Percentiles rank a stretch among this genome's conserved stretches.
phyloP scores from a whole-genome alignment of 2,888 invertebrate genomes.

The Sminthurides aquaticus region DNA sequence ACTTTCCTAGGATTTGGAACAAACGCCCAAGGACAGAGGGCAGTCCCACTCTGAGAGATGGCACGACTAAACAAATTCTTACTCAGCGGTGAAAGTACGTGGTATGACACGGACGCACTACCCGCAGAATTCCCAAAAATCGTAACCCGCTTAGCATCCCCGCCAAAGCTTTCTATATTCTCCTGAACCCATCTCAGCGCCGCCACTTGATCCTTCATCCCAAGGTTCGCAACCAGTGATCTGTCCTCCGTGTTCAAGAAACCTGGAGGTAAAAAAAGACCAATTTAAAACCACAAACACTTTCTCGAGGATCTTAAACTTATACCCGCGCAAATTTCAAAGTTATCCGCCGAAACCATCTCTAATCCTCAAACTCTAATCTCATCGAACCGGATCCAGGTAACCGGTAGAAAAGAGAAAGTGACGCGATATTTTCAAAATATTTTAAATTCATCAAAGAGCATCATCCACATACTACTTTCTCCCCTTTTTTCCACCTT shows the following conservation, averaged over 20 bases:
- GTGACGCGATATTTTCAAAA: no score
- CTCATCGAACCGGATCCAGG: no score
- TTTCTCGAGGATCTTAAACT: not conserved
- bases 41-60: slow-evolving; percentile 34
- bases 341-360: no score
- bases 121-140: slow-evolving; percentile 33
- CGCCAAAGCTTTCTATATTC: slow-evolving; percentile 30
- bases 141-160: slow-evolving; percentile 25
- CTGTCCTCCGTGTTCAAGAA: slow-evolving; percentile 30
- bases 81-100: slow-evolving; percentile 34
- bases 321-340: not conserved
- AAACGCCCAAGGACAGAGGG: slow-evolving; percentile 35
- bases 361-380: no score
- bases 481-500: no score
- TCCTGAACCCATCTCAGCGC: slow-evolving; percentile 32
- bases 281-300: not conserved
- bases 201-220: slow-evolving; percentile 34
- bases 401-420: no score
- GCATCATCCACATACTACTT: no score
- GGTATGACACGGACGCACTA: slow-evolving; percentile 30
- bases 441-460: no score
- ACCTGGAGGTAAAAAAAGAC: slow-evolving; percentile 13
- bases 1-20: slow-evolving; percentile 35
- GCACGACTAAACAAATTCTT: slow-evolving; percentile 20
- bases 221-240: slow-evolving; percentile 28